phyloP scores from a whole-genome alignment of 2,888 invertebrate species.

The Melanargia galathea region DNA sequence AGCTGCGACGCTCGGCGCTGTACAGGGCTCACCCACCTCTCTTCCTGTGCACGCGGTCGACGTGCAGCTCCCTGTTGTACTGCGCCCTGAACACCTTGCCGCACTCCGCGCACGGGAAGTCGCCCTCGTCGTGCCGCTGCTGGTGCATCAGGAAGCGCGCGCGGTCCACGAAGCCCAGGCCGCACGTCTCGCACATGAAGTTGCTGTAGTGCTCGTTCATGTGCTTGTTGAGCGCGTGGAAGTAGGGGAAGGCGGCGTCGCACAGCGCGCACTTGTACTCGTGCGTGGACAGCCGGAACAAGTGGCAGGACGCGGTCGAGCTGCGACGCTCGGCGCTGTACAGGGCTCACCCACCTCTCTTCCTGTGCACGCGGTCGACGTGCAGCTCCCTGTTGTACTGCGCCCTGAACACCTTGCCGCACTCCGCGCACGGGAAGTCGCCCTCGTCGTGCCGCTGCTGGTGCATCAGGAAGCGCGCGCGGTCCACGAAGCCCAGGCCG shows the following conservation, averaged over 20 bases:
- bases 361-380: slow-evolving; percentile 72
- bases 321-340: slow-evolving; percentile 65
- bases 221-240: slow-evolving; percentile 69
- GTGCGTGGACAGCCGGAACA: slow-evolving; percentile 69
- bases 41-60: slow-evolving; percentile 73
- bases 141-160: too few relatives aligned
- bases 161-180: too few relatives aligned
- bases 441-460: slow-evolving; percentile 52
- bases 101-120: slow-evolving; percentile 74
- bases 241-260: slow-evolving; percentile 70
- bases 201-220: slow-evolving; percentile 77
- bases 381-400: slow-evolving; percentile 77
- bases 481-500: slow-evolving; percentile 75
- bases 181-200: slow-evolving; percentile 70
- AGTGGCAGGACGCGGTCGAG: slow-evolving; percentile 66
- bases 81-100: slow-evolving; percentile 75
- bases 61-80: slow-evolving; percentile 75
- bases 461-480: slow-evolving; percentile 37
- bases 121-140: too few relatives aligned
- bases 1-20: too few relatives aligned
- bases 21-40: neutral
- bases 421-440: slow-evolving; percentile 59
- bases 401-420: slow-evolving; percentile 74
- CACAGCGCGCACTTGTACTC: slow-evolving; percentile 74
- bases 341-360: slow-evolving; percentile 35